Conservation (phyloP, 2,113 vertebrate species). For the Strix uralensis region DNA sequence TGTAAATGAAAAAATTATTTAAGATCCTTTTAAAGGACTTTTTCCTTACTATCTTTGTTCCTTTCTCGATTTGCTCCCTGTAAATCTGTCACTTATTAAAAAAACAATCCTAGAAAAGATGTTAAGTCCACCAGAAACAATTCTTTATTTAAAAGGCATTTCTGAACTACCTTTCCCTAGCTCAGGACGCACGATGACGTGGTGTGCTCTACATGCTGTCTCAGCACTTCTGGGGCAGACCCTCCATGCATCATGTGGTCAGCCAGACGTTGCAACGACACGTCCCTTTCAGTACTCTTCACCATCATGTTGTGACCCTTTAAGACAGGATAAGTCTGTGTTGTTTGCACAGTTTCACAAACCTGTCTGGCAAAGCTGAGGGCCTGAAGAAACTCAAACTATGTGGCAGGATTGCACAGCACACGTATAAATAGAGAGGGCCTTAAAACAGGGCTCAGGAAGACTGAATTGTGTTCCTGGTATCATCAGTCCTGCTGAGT, state of each 20-base stretch:
- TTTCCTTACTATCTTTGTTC: background rate
- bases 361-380: background rate
- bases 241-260: fast-evolving
- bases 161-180: background rate
- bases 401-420: background rate
- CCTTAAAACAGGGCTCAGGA: background rate
- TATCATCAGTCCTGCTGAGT: background rate
- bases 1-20: background rate
- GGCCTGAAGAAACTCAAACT: background rate
- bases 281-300: background rate
- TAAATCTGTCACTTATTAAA: background rate
- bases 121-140: background rate
- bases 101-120: background rate
- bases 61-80: background rate
- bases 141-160: background rate
- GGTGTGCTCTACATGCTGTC: background rate
- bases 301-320: fast-evolving
- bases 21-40: background rate
- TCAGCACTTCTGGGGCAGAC: background rate
- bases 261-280: fast-evolving
- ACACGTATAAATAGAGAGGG: background rate
- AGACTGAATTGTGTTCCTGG: background rate
- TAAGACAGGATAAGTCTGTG: background rate
- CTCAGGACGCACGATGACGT: fast-evolving
- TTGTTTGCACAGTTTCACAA: background rate